Evolutionary conservation across 2,113 vertebrate genomes (phyloP), one percentile per base, ranked within the genome.

Genomic region (Sisor rabdophorus): DNA sequence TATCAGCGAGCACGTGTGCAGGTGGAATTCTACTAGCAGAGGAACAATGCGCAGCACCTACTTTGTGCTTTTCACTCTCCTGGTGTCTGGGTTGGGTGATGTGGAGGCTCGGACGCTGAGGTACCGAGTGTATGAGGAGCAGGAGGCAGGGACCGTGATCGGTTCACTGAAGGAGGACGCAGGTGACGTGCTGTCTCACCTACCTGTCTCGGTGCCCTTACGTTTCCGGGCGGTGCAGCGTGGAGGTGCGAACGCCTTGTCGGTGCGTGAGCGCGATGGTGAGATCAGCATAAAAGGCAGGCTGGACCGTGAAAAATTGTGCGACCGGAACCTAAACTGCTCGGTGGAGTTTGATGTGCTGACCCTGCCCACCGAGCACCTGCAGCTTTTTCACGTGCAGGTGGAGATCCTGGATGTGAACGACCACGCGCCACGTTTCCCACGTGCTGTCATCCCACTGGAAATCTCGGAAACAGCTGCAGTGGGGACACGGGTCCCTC

Each of bases 391-490:
- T 81, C 97, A 98, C 32, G 90, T 99, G 11, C 95, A 98, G 76
- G 95, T 99, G 15, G 95, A 98, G 79, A 95, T 99, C 84, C 64
- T 98, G 90, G 97, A 99, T 83, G 96, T 99, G 65, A 99, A 99
- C 56, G 96, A 98, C 85, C 95, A 98, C 86, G 90, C 95, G 1
- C 97, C 97, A 0, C 96, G 94, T 84, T 99, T 99, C 73, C 92
- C 97, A 56, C 91, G 96, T 67, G 78, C 94, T 15, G 85, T 98
- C 58, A 95, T 99, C 47, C 96, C 96, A 1, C 93, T 99, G 0
- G 97, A 99, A 80, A 96, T 99, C 56, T 99, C 95, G 0, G 96
- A 98, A 87, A 98, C 96, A 1, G 93, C 96, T 0, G 91, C 96
- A 0, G 93, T 98, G 32, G 96, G 97, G 0, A 95, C 95, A 60